These are phyloP conservation scores for Tetramorium parvispinum DNA, from an alignment of 1,140 invertebrate species.

Conservation along the genomic window DNA sequence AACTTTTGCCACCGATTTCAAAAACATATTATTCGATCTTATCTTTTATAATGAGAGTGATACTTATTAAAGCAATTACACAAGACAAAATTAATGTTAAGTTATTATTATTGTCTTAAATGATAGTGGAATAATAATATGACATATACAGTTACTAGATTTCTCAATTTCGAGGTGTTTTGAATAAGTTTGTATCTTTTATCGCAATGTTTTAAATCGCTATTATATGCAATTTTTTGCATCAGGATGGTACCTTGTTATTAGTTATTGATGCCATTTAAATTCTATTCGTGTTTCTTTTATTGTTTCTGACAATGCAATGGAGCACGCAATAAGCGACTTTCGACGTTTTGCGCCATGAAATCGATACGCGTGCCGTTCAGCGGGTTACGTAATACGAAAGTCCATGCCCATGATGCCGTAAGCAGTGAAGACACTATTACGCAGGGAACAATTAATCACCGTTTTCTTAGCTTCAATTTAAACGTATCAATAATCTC, in stretches of 20 bases:
- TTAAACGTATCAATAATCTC: not conserved
- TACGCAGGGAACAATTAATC: conserved; percentile 43
- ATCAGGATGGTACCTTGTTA: conserved; percentile 27
- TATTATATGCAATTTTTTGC: not conserved
- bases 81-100: not conserved
- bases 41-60: not conserved
- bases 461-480: not conserved
- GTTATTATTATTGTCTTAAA: not conserved
- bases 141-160: not conserved
- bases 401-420: conserved; percentile 6
- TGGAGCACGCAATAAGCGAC: conserved; percentile 37
- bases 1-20: not conserved
- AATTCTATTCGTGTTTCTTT: conserved; percentile 48
- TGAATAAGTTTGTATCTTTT: not conserved
- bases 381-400: conserved; percentile 41
- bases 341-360: conserved; percentile 49
- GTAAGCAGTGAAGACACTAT: conserved; percentile 30
- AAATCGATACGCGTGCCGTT: conserved; percentile 60
- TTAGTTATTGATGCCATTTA: conserved; percentile 49
- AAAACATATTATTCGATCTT: not conserved
- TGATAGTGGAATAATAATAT: not conserved
- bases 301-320: conserved; percentile 40
- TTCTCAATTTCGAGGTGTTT: not conserved
- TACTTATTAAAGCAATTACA: not conserved
- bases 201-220: not conserved